These are phyloP conservation scores for Nycticryphes semicollaris DNA, from an alignment of 2,113 vertebrate genomes.

Conservation along the genomic window DNA sequence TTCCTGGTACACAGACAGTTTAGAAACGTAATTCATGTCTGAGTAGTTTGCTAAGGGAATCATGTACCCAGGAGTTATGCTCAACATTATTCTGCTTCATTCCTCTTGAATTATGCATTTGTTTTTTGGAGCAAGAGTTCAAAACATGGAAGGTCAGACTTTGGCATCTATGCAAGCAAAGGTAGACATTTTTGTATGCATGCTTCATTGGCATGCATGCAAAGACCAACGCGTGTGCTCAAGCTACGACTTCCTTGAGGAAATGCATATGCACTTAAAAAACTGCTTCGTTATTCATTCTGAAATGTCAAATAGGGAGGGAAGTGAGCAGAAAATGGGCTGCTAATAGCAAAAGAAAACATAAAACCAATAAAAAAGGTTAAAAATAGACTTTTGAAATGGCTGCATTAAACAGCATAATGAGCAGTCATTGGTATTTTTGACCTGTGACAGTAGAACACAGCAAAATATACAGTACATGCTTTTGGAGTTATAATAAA, in stretches of 20 bases:
- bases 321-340: not conserved
- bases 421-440: not conserved
- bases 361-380: not conserved
- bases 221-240: not conserved
- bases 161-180: conserved; percentile 8
- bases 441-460: not conserved
- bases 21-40: not conserved
- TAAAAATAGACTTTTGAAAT: not conserved
- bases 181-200: not conserved
- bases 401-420: not conserved
- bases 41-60: not conserved
- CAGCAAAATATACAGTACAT: not conserved
- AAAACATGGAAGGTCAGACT: conserved; percentile 4
- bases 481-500: not conserved
- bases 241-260: conserved; percentile 39
- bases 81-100: not conserved
- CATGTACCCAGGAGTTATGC: not conserved
- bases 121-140: conserved; percentile 17
- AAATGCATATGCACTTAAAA: conserved; percentile 35
- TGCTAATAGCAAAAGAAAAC: conserved; percentile 21
- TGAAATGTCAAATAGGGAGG: conserved; percentile 19
- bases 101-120: conserved; percentile 45
- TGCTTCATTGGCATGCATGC: not conserved
- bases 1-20: not conserved
- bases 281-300: not conserved